Conservation (phyloP, 53 echinoderm and acorn worm genomes). For the Patiria pectinifera region DNA sequence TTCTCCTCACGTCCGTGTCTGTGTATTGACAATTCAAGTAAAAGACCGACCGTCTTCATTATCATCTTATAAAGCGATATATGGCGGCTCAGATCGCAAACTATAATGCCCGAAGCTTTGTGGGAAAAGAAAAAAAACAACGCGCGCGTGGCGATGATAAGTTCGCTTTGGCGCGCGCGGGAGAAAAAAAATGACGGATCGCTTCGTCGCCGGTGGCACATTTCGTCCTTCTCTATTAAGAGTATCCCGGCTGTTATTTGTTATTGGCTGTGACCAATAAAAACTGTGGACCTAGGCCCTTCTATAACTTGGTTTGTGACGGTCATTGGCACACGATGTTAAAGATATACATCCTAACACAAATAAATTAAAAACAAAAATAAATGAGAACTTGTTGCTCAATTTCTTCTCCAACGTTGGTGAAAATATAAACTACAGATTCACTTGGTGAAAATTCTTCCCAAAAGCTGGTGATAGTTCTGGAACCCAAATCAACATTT, state of each 20-base stretch:
- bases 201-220: not conserved
- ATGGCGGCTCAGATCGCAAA: slow-evolving; percentile 30
- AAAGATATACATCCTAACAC: not conserved
- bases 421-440: too few relatives aligned
- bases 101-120: slow-evolving; percentile 18
- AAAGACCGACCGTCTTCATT: slow-evolving; percentile 3
- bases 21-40: not conserved
- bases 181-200: slow-evolving; percentile 24
- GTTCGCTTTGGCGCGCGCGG: not conserved
- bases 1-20: not conserved
- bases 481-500: too few relatives aligned
- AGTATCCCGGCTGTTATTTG: slow-evolving; percentile 11
- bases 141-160: slow-evolving; percentile 6
- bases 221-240: slow-evolving; percentile 19
- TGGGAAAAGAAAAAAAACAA: not conserved
- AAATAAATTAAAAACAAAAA: not conserved
- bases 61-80: slow-evolving; percentile 8
- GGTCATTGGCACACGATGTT: slow-evolving; percentile 24
- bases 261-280: slow-evolving; percentile 44
- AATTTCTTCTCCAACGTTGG: too few relatives aligned
- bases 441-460: too few relatives aligned
- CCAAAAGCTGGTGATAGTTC: too few relatives aligned
- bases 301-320: not conserved
- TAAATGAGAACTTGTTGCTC: not conserved
- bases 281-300: slow-evolving; percentile 19